Evolutionary conservation across 2,113 vertebrate genomes (phyloP).

Genomic region (Prionailurus bengalensis): DNA sequence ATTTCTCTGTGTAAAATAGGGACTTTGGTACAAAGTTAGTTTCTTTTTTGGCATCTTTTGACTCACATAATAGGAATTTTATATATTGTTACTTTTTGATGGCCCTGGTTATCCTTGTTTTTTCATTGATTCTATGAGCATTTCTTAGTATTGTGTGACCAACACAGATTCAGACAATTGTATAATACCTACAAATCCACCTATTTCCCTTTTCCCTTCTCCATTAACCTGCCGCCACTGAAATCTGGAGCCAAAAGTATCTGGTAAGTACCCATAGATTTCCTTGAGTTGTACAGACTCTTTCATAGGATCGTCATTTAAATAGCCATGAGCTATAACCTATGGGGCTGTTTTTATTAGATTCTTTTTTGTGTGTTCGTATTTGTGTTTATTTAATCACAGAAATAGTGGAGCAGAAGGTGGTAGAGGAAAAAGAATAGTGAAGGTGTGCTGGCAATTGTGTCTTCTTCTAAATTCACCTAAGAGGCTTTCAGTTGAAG

Average conservation of each 20-base stretch:
- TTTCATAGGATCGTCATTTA: slow-evolving; percentile 51
- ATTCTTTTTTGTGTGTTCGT: slow-evolving; percentile 20
- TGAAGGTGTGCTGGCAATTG: neutral
- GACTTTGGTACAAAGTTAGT: neutral
- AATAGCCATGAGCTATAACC: slow-evolving; percentile 4
- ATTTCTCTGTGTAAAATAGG: neutral
- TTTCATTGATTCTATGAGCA: slow-evolving; percentile 58
- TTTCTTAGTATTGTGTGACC: slow-evolving; percentile 64
- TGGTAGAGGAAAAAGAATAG: slow-evolving; percentile 10
- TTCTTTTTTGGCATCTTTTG: slow-evolving; percentile 52
- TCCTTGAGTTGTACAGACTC: slow-evolving; percentile 64
- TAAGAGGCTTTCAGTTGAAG: neutral
- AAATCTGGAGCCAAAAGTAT: slow-evolving; percentile 77
- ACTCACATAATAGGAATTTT: slow-evolving; percentile 40
- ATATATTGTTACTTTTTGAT: slow-evolving; percentile 41
- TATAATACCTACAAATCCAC: slow-evolving; percentile 70
- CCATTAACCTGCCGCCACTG: slow-evolving; percentile 75
- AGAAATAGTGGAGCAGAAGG: neutral
- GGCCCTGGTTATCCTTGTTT: slow-evolving; percentile 46
- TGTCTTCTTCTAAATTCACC: neutral
- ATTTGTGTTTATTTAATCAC: slow-evolving; percentile 28
- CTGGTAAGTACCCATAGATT: slow-evolving; percentile 80
- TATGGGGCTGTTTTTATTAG: slow-evolving; percentile 46
- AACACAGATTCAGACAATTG: slow-evolving; percentile 69
- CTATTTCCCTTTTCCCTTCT: slow-evolving; percentile 80